Evolutionary conservation across 2,888 invertebrate genomes (phyloP).

Genomic region (Halictus quadricinctus): DNA sequence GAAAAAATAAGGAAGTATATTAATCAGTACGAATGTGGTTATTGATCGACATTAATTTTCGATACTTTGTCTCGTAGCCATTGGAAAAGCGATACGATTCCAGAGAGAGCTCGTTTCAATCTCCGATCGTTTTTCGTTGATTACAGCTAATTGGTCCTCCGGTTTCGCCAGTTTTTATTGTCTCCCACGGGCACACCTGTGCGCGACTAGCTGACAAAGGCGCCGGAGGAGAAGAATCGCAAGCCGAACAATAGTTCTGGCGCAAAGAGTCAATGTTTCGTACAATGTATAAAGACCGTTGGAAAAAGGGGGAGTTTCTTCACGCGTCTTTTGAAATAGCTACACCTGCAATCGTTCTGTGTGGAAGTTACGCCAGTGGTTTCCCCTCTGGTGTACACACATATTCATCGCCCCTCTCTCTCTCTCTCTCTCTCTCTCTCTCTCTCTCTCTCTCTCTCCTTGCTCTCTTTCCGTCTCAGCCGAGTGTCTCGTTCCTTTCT

Average conservation of each 20-base stretch:
- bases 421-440: neutral
- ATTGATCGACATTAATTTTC: neutral
- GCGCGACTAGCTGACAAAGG: slow-evolving; percentile 24
- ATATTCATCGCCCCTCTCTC: neutral
- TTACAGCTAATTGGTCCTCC: slow-evolving; percentile 17
- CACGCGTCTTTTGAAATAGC: slow-evolving; percentile 56
- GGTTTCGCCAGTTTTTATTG: neutral
- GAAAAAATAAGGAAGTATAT: too few species aligned
- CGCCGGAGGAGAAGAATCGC: slow-evolving; percentile 15
- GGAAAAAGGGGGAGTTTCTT: slow-evolving; percentile 36
- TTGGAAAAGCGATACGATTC: neutral
- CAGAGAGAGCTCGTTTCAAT: neutral
- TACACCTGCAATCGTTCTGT: slow-evolving; percentile 51
- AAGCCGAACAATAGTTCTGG: slow-evolving; percentile 45
- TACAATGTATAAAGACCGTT: slow-evolving; percentile 19
- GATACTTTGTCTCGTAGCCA: neutral
- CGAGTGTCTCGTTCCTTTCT: slow-evolving; percentile 17
- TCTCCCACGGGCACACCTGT: slow-evolving; percentile 13
- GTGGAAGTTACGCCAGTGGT: slow-evolving; percentile 62
- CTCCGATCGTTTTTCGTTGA: neutral
- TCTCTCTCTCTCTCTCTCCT: neutral
- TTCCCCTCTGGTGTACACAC: slow-evolving; percentile 12
- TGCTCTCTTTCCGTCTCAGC: neutral
- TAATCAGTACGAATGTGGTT: too few species aligned
- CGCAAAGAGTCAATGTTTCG: slow-evolving; percentile 41